These are phyloP conservation scores for Microdon myrmicae DNA, from an alignment of 2,888 invertebrate genomes.

Conservation along the genomic window DNA sequence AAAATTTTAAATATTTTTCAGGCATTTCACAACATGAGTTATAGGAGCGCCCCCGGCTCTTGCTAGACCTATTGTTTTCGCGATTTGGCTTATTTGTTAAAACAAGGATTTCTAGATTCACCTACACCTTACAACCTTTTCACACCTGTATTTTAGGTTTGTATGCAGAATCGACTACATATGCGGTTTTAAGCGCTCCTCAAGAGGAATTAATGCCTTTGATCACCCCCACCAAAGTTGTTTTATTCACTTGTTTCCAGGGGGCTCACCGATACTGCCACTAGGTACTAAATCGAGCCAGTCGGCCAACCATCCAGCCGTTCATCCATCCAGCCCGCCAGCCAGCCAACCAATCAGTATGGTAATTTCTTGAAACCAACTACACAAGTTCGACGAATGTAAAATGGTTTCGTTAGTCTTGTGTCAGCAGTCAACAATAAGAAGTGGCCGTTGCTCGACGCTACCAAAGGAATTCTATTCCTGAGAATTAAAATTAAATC, in stretches of 20 bases:
- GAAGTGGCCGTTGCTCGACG: constrained; percentile 59
- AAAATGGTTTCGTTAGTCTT: constrained; percentile 50
- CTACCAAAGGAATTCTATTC: constrained; percentile 53
- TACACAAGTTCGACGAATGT: constrained; percentile 51
- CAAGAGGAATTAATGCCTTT: constrained; percentile 34
- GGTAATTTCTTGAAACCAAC: constrained; percentile 49
- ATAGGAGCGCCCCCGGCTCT: constrained; percentile 24
- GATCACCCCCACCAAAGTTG: constrained; percentile 26
- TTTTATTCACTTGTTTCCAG: no score
- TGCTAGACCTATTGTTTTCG: constrained; percentile 43
- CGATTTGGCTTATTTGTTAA: constrained; percentile 18
- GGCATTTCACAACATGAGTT: constrained; percentile 31
- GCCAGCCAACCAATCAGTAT: constrained; percentile 43
- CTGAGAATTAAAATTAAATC: no score
- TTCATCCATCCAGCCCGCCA: constrained; percentile 41
- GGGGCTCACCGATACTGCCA: no score
- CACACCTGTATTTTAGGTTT: constrained; percentile 12
- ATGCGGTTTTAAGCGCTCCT: constrained; percentile 25
- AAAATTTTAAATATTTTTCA: no score
- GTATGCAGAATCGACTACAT: constrained; percentile 26
- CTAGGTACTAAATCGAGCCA: constrained; percentile 19
- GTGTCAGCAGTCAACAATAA: constrained; percentile 58
- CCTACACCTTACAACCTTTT: constrained; percentile 22
- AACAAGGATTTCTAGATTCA: constrained; percentile 35
- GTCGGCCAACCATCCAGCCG: constrained; percentile 23